Evolutionary conservation across 2,113 vertebrate genomes (phyloP).

Genomic region (Falco punctatus): DNA sequence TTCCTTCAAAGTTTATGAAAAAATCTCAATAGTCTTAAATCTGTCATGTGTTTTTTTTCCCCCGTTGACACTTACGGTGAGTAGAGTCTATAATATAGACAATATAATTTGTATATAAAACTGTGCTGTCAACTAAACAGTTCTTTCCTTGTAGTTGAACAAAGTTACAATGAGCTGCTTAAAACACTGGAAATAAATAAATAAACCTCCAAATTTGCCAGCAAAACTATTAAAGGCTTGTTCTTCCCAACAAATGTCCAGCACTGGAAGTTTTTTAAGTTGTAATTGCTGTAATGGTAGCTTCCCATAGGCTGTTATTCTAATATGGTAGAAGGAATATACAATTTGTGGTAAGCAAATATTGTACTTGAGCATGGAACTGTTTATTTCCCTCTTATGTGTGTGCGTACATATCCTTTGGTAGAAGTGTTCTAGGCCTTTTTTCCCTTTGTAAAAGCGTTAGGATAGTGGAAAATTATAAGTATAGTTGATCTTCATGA

Average conservation of each 20-base stretch:
- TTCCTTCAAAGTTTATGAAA: conserved; percentile 46
- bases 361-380: background rate
- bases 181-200: background rate
- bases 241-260: background rate
- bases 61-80: conserved; percentile 12
- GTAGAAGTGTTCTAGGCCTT: background rate
- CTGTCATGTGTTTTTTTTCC: background rate
- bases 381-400: background rate
- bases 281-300: background rate
- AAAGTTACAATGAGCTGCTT: background rate
- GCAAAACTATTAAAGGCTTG: background rate
- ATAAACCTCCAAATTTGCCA: background rate
- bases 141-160: background rate
- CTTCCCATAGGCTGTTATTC: background rate
- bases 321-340: background rate
- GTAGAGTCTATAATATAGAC: background rate
- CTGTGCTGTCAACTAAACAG: conserved; percentile 1
- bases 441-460: background rate
- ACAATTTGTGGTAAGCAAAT: background rate
- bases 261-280: background rate
- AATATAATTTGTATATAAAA: conserved; percentile 43
- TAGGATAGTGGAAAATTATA: background rate
- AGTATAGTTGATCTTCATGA: background rate
- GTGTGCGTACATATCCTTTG: background rate
- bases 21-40: conserved; percentile 36